Percentiles rank a stretch among this genome's conserved stretches.
Evolutionary conservation across 2,888 invertebrate genomes (phyloP).

Genomic region (Allophyes oxyacanthae): DNA sequence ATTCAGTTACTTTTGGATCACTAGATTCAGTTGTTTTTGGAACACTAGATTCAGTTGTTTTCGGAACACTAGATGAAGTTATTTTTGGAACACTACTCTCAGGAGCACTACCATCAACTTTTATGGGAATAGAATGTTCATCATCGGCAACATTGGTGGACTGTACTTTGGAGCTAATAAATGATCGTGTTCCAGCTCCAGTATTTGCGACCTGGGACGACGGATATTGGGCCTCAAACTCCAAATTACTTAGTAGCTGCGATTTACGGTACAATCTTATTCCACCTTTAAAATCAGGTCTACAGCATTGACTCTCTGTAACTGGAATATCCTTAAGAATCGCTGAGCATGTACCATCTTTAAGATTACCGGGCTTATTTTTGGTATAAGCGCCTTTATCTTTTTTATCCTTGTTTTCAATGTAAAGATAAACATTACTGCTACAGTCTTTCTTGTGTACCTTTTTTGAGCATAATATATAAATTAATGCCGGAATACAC

Average conservation of each 20-base stretch:
- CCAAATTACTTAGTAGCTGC: conserved; percentile 1
- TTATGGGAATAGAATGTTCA: neutral
- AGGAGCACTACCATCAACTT: neutral
- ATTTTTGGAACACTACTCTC: conserved; percentile 1
- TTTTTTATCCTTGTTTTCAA: conserved; percentile 35
- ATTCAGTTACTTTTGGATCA: neutral
- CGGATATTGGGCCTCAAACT: conserved; percentile 19
- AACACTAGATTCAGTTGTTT: conserved; percentile 1
- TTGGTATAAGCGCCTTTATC: neutral
- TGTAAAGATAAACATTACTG: conserved; percentile 50
- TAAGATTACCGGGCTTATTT: neutral
- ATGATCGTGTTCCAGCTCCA: conserved; percentile 38
- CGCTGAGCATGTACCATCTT: neutral
- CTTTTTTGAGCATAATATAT: conserved; percentile 53
- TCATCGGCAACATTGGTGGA: conserved; percentile 16
- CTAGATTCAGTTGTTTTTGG: no score
- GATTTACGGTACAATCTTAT: conserved; percentile 12
- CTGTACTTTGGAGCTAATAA: conserved; percentile 13
- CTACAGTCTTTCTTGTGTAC: conserved; percentile 43
- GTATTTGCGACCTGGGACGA: conserved; percentile 18
- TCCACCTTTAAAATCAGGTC: neutral
- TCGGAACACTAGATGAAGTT: conserved; percentile 1
- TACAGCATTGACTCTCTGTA: neutral
- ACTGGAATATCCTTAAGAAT: neutral
- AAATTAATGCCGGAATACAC: conserved; percentile 72